Percentiles rank a stretch among this genome's conserved stretches.
phyloP scores from a whole-genome alignment of 2,797 vertebrate genomes.

The Chaetodon trifasciatus region DNA sequence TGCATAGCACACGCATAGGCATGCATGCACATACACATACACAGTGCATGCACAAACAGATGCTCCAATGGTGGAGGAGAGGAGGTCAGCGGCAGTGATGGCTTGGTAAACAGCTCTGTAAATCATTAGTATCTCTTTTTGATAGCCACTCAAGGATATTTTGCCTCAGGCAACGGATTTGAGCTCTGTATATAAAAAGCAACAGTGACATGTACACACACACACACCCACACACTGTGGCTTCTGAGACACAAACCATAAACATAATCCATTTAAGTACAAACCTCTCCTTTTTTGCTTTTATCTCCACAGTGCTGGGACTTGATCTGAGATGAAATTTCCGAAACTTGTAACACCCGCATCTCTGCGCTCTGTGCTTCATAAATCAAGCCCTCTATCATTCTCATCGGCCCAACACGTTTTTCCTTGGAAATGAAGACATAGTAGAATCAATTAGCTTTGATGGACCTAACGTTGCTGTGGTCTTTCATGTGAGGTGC shows the following conservation, averaged over 20 bases:
- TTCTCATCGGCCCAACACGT: conserved; percentile 59
- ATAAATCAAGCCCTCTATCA: conserved; percentile 71
- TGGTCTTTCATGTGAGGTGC: conserved; percentile 56
- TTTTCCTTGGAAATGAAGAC: conserved; percentile 80
- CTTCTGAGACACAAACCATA: conserved; percentile 53
- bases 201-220: conserved; percentile 16
- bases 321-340: conserved; percentile 63
- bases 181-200: conserved; percentile 47
- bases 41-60: background rate
- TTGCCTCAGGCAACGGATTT: conserved; percentile 66
- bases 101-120: conserved; percentile 57
- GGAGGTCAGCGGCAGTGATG: conserved; percentile 16
- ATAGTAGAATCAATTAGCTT: conserved; percentile 79
- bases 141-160: conserved; percentile 58
- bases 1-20: background rate
- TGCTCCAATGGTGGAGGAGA: conserved; percentile 16
- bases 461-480: conserved; percentile 70
- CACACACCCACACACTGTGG: conserved; percentile 12
- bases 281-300: conserved; percentile 50
- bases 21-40: background rate
- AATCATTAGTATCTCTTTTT: conserved; percentile 59
- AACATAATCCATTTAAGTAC: conserved; percentile 68
- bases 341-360: conserved; percentile 50
- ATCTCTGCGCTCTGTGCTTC: conserved; percentile 44
- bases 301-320: conserved; percentile 53